Evolutionary conservation across 2,113 vertebrate genomes (phyloP).

Genomic region (Dermatemys mawii): DNA sequence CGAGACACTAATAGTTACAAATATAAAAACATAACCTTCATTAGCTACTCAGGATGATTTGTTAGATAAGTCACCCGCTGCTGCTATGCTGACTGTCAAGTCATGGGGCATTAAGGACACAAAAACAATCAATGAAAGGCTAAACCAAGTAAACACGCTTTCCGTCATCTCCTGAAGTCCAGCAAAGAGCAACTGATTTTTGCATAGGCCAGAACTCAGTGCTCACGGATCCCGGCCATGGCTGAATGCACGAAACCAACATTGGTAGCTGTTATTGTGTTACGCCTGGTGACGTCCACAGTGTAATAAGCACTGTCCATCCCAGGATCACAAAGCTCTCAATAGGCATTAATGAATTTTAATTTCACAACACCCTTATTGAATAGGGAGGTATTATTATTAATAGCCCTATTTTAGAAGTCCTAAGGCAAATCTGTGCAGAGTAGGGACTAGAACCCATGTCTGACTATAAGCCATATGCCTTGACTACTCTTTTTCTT

Average conservation of each 20-base stretch:
- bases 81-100: not conserved
- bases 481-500: not conserved
- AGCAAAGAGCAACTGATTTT: constrained; percentile 8
- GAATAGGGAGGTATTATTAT: not conserved
- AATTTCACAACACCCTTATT: not conserved
- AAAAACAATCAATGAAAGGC: not conserved
- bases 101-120: not conserved
- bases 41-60: not conserved
- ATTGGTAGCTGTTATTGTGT: not conserved
- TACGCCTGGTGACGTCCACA: not conserved
- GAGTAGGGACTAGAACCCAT: not conserved
- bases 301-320: not conserved
- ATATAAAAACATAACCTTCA: not conserved
- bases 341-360: accelerated
- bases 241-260: not conserved
- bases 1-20: not conserved
- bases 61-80: not conserved
- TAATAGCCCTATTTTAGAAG: accelerated
- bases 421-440: not conserved
- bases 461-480: not conserved
- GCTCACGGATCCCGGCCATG: not conserved
- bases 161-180: not conserved
- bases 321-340: not conserved
- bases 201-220: not conserved
- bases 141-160: not conserved